Base-by-base conservation (phyloP, 2,888 invertebrate genomes). In the Slavum lentiscoides region DNA sequence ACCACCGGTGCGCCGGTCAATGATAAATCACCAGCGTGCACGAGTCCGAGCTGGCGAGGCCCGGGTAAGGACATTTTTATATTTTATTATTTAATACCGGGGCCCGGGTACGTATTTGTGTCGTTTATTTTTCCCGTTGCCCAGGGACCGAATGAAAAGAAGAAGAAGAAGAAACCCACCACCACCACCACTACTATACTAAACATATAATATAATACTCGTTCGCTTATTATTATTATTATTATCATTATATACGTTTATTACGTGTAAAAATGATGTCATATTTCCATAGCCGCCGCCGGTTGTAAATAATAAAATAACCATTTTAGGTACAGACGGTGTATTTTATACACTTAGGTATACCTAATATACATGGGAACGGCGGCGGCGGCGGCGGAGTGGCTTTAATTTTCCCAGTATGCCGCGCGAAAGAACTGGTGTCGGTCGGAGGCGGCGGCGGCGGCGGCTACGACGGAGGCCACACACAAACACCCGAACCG, bases 261-360 rank as follows among this genome's bases (percentile, higher is more conserved):
- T 77, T 70, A 70, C 70, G 77, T 72, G 77, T 80, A 80, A 80
- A 80, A 80, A 80, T 72, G 70, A 80, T 72, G 77, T 80, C 77
- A 72, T 72, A 80, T 80, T 64, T 80, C 30, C 77, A 53, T 49
- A 30, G n/a, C 8, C 0, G 43, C 43, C 43, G 76, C 49, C 61
- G 70, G 77, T 80, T 80, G 77, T 80, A 80, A 80, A 80, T 80
- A 80, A 80, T 64, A 64, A 80, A 80, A 80, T 80, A 80, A 80
- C 77, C 70, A 70, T 58, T 15, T 7, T 73, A 30, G n/a, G 37
- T 62, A 64, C 15, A 58, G 30, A 49, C 23, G 30, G n/a, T 37
- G 37, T 30, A 37, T 21, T 15, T 69, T 64, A 30, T 53, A 49
- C 17, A 53, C 13, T n/a, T n/a, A 53, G 8, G 21, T 4, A 30